Evolutionary conservation across 2,797 vertebrate species (phyloP).

Genomic region (Vireo griseus): DNA sequence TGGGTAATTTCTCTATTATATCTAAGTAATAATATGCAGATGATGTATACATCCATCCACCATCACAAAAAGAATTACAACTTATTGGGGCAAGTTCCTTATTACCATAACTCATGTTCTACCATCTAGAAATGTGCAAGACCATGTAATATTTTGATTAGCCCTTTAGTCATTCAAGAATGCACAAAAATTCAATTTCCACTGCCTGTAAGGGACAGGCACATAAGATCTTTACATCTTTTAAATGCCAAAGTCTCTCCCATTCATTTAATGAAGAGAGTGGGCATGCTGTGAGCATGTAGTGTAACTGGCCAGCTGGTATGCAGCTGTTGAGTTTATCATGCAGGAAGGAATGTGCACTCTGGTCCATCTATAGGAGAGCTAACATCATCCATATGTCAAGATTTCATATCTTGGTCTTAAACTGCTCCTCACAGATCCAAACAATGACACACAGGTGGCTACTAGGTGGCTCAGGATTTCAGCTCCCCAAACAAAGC

Average conservation of each 20-base stretch:
- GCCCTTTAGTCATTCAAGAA: not conserved
- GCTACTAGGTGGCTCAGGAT: not conserved
- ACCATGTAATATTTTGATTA: not conserved
- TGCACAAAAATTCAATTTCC: not conserved
- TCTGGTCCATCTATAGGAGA: not conserved
- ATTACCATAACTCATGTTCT: accelerated
- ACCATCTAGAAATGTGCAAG: not conserved
- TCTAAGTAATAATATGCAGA: not conserved
- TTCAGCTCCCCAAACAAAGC: not conserved
- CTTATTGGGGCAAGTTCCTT: not conserved
- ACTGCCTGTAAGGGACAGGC: not conserved
- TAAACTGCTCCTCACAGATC: not conserved
- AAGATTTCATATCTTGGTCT: not conserved
- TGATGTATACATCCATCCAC: not conserved
- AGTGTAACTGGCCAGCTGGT: not conserved
- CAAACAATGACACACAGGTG: not conserved
- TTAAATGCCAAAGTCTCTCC: not conserved
- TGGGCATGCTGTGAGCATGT: not conserved
- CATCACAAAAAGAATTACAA: not conserved
- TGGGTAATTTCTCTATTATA: not conserved
- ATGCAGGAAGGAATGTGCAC: not conserved
- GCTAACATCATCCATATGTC: not conserved
- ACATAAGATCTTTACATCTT: not conserved
- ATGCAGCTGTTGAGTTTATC: not conserved
- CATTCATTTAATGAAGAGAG: not conserved